Evolutionary conservation across 1,140 invertebrate genomes (phyloP), one percentile per base, ranked within the genome.

Genomic region (Aphaenogaster floridana): DNA sequence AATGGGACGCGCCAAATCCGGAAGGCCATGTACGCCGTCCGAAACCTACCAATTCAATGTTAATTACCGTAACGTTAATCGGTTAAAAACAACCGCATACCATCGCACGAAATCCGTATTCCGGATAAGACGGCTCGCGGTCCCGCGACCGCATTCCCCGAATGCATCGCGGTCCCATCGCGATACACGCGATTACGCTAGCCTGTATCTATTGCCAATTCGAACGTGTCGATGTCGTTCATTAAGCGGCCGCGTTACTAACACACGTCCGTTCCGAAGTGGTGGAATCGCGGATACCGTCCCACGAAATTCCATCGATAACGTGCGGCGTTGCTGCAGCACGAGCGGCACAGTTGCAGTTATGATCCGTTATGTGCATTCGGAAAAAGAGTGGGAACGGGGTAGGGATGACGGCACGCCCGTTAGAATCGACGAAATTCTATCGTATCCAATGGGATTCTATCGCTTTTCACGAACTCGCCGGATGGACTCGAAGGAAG

Each of bases 151-250:
- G 54, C 76, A 63, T 63, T 63, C 21, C 21, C 15, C 34, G 39
- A 61, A 59, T 17, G 28, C 69, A 3, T 52, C 21, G 36, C 39
- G 59, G 59, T 39, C 48, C 34, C 15, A 15, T 36, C 42, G 63
- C 63, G 34, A 69, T 48, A 63, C 17, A 63, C 17, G 6, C 61
- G 77, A 36, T 54, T n/a, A 57, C 77, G 61, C 9, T 21, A 68
- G 15, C 57, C 63, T 68, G 78, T 52, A 63, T 39, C 48, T 63
- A 36, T 80, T 80, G 63, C 78, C 63, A 68, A 68, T 80, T 68
- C 78, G 63, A 80, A 80, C 61, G 59, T 80, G 63, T 81, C 78
- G 64, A 54, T 48, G 48, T 81, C 50, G 78, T 81, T 81, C 36
- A 17, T 81, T 81, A 45, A 42, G 21, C 45, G 21, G 11, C 13